Conservation (phyloP, 2,113 vertebrate genomes). For the Vicugna pacos region DNA sequence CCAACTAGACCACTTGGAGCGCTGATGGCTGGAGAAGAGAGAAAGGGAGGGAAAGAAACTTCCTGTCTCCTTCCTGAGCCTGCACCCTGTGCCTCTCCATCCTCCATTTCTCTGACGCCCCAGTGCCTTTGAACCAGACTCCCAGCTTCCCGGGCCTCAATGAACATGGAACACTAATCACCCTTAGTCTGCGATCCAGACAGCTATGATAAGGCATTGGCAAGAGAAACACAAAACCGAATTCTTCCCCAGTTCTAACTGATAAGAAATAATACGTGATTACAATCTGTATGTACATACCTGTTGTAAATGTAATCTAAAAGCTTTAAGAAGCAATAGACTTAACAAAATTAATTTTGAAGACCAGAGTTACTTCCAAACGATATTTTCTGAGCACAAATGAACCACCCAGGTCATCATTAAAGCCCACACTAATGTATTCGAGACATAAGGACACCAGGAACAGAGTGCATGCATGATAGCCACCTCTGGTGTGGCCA, state of each 20-base stretch:
- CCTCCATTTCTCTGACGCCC: not conserved
- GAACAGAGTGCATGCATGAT: not conserved
- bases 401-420: not conserved
- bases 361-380: not conserved
- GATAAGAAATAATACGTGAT: not conserved
- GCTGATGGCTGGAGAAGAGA: not conserved
- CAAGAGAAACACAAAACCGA: not conserved
- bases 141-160: not conserved
- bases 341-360: not conserved
- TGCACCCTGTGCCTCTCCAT: too few relatives aligned
- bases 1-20: not conserved
- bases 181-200: not conserved
- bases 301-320: not conserved
- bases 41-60: not conserved
- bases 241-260: conserved; percentile 5
- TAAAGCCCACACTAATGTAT: not conserved
- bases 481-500: too few relatives aligned
- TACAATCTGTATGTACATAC: not conserved
- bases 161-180: not conserved
- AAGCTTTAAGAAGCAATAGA: not conserved
- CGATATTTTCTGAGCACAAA: not conserved
- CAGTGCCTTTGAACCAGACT: not conserved
- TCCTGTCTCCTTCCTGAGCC: not conserved
- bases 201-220: not conserved
- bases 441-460: not conserved